phyloP scores from a whole-genome alignment of 64 coral and sea anemone species.

The Porites australiensis region DNA sequence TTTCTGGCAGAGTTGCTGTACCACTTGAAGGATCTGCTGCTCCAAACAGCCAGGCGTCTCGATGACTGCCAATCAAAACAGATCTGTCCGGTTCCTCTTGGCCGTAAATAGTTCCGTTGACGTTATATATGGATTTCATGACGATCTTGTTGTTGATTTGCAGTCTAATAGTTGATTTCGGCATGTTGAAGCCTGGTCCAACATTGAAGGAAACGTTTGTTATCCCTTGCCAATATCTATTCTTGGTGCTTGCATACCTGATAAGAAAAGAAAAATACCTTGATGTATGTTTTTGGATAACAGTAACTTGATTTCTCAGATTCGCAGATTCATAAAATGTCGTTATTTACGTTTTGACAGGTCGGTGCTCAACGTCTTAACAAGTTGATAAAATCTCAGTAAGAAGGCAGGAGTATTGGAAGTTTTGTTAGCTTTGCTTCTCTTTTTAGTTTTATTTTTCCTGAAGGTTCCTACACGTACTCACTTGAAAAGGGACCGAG shows the following conservation, averaged over 20 bases:
- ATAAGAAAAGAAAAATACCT: too few species aligned
- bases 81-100: slow-evolving; percentile 79
- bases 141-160: slow-evolving; percentile 41
- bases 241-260: slow-evolving; percentile 55
- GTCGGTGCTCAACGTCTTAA: too few species aligned
- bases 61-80: slow-evolving; percentile 84
- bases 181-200: slow-evolving; percentile 72
- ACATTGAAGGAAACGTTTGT: slow-evolving; percentile 21
- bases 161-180: slow-evolving; percentile 17
- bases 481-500: too few species aligned
- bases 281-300: too few species aligned
- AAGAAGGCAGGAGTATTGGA: too few species aligned
- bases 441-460: too few species aligned
- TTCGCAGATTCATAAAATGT: too few species aligned
- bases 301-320: too few species aligned
- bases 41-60: slow-evolving; percentile 91
- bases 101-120: slow-evolving; percentile 69
- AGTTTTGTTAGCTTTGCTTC: too few species aligned
- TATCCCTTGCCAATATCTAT: slow-evolving; percentile 66
- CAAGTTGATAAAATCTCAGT: too few species aligned
- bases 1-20: slow-evolving; percentile 74
- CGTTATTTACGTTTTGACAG: too few species aligned
- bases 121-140: slow-evolving; percentile 64
- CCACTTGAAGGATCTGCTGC: slow-evolving; percentile 81
- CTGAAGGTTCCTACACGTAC: too few species aligned